Evolutionary conservation across 2,888 invertebrate species (phyloP), one percentile per base, ranked within the genome.

Genomic region (Tenthredo notha): DNA sequence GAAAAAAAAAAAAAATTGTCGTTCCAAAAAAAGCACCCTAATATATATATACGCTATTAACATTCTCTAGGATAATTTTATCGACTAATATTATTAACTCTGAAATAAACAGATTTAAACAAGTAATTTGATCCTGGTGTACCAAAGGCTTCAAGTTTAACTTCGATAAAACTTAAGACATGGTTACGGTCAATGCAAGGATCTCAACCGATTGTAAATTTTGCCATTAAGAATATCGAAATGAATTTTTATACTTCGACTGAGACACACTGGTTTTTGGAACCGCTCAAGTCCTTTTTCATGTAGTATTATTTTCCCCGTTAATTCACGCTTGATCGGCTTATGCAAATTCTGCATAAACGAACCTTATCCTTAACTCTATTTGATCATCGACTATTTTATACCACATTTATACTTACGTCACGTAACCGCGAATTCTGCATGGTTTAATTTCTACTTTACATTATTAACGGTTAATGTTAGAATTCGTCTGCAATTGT

Each of bases 301-400:
- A 12, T 43, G 40, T 74, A 18, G 40, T 29, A 70, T 21, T 67
- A 5, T 4, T 67, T 33, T 33, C 33, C 33, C 18, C 67, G 10
- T 33, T 18, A 33, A 67, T 67, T 67, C 33, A 33, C 6, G 33
- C 33, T 67, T 67, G 33, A 33, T 67, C 43, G 12, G 72, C 40
- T 74, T 74, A 74, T 74, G 72, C 72, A 74, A 74, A 74, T 74
- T 12, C 0, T 10, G 7, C 9, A n/a, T 70, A 43, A 43, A 43
- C 43, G 21, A 74, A 43, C 40, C 72, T 43, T 74, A 74, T 74
- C 72, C 43, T 74, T 74, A 25, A 10, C 40, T 43, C 72, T 43
- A 43, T 40, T 74, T 5, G 72, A 74, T 74, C 43, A 9, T 2
- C n/a, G 43, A 2, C 40, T 3, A 43, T 74, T 21, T 40, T 43